Base-by-base conservation (phyloP, 2,113 vertebrate genomes). In the Caretta caretta region DNA sequence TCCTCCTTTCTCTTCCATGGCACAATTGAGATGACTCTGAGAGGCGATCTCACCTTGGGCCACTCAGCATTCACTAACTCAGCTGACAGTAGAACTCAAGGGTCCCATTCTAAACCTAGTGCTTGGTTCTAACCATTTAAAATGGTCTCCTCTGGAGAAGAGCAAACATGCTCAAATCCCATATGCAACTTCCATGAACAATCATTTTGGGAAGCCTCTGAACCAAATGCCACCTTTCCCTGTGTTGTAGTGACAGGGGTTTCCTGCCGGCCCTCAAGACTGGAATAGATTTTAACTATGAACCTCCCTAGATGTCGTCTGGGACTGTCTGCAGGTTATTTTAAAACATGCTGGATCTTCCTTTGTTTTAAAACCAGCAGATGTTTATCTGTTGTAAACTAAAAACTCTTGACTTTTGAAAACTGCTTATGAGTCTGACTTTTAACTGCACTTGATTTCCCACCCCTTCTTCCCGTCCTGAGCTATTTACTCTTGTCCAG, bases 241-340 rank as follows among this genome's bases (percentile, higher is more conserved):
- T 0, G 0, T n/a, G 54, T 24, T 0, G 0, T 51, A 62, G 10
- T 0, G 1, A 46, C 57, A 4, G 0, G 89, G 4, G 4, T 17
- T 86, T 80, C 80, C 93, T 83, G 83, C 1, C 0, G 0, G 51
- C 48, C 2, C 80, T 69, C 54, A 31, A 46, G 86, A 2, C 86
- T 94, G 75, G 8, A 48, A 27, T 8, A 19, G 13, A 1, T 59
- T 54, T 53, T 9, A 76, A 16, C 53, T 69, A 1, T 57, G 93
- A 13, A 87, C 54, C 76, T 86, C 54, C 22, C 80, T 19, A 90
- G 89, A 31, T 54, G 17, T 86, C 87, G 42, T 48, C 80, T 42
- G 87, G 89, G 89, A 89, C 69, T 0, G 0, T 76, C 92, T 92
- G 89, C 59, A 93, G 88, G 90, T 93, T 1, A 0, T 50, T 49